Percentiles rank a stretch among this genome's conserved stretches.
These are phyloP conservation scores for Harmothoe impar DNA, from an alignment of 2,888 invertebrate species.

Conservation along the genomic window DNA sequence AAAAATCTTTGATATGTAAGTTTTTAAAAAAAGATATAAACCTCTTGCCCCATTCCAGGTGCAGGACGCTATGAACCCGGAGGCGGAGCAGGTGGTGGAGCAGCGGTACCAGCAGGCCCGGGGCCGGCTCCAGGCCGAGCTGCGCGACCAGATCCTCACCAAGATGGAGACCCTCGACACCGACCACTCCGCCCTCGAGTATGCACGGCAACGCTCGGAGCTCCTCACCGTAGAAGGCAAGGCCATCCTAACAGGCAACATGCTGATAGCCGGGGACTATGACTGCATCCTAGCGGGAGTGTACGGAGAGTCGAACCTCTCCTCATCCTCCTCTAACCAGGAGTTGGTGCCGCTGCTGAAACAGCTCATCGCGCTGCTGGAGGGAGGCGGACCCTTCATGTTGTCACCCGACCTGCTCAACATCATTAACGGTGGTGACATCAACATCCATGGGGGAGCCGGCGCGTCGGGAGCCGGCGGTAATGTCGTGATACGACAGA, in stretches of 20 bases:
- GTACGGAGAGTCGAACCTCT: constrained; percentile 77
- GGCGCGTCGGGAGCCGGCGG: not conserved
- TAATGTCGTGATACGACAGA: not conserved
- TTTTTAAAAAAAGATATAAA: too few relatives aligned
- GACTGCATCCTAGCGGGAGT: constrained; percentile 78
- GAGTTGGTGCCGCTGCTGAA: constrained; percentile 80
- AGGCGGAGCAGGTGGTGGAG: constrained; percentile 76
- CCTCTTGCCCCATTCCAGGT: too few relatives aligned
- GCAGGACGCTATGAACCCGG: constrained; percentile 79
- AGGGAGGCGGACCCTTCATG: constrained; percentile 80
- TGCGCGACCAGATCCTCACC: constrained; percentile 77
- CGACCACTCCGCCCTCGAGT: constrained; percentile 78
- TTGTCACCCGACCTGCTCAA: constrained; percentile 77
- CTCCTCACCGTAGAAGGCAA: constrained; percentile 79
- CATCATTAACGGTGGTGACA: constrained; percentile 68
- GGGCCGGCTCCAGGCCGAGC: constrained; percentile 74
- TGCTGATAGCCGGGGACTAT: constrained; percentile 79
- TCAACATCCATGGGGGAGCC: constrained; percentile 59
- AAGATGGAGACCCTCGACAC: constrained; percentile 78
- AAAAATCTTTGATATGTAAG: constrained; percentile 69
- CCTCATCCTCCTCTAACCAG: constrained; percentile 73
- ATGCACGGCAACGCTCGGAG: constrained; percentile 78
- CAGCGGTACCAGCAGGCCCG: constrained; percentile 74
- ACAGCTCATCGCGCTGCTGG: constrained; percentile 80
- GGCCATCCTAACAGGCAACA: constrained; percentile 75